Evolutionary conservation across 2,113 vertebrate genomes (phyloP).

Genomic region (Acrocephalus kingi): DNA sequence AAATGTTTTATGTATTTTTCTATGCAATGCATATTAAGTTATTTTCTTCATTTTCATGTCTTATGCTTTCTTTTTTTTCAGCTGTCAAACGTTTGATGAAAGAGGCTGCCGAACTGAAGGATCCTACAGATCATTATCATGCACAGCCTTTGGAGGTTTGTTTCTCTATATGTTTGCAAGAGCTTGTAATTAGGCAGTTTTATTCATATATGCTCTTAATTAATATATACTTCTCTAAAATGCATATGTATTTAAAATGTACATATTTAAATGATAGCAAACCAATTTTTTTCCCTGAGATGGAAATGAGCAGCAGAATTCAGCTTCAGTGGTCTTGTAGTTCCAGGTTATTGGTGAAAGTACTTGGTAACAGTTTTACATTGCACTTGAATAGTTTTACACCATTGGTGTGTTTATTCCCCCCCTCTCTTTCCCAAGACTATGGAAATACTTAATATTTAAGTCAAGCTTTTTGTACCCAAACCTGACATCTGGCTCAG

Average conservation of each 20-base stretch:
- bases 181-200: background rate
- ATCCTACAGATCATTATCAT: slow-evolving; percentile 97
- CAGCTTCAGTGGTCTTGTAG: background rate
- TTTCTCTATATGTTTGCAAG: background rate
- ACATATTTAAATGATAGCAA: background rate
- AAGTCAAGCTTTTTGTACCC: background rate
- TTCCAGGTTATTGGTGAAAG: background rate
- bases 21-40: background rate
- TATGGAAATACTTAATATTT: background rate
- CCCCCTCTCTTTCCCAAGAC: background rate
- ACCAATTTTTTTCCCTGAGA: background rate
- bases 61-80: slow-evolving; percentile 65
- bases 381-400: background rate
- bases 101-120: slow-evolving; percentile 94
- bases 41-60: background rate
- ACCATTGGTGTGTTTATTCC: background rate
- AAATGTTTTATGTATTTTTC: background rate
- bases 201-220: background rate
- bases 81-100: slow-evolving; percentile 99
- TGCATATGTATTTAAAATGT: background rate
- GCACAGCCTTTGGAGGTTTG: slow-evolving; percentile 96
- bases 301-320: background rate
- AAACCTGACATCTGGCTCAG: background rate
- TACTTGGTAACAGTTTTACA: background rate
- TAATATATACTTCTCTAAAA: background rate